Evolutionary conservation across 2,888 invertebrate species (phyloP), one percentile per base, ranked within the genome.

Genomic region (Magallana nippona): DNA sequence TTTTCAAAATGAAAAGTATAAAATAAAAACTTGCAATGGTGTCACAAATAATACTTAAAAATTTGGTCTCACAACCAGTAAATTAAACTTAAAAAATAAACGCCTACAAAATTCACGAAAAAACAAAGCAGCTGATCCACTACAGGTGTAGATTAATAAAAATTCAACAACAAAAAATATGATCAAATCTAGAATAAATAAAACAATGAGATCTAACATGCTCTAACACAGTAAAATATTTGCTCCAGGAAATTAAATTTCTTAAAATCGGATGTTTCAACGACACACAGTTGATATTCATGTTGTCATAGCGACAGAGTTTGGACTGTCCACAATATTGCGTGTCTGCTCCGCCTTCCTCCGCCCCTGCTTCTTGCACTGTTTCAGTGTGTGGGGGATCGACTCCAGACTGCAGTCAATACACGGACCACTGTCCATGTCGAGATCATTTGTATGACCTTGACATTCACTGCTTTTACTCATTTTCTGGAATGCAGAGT

Each of bases 351-450:
- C 11, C 2, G 13, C 71, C 32, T 81, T 77, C 15, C 55, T 17
- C 17, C 81, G 56, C 22, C 27, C 62, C 15, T 81, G 79, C 17
- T 79, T 79, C 22, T 77, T 78, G 17, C 71, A 79, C 56, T 82
- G 83, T 55, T 32, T 58, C 77, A 63, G 15, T 1, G 84, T 84
- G 27, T 90, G 90, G 27, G 92, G 91, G 55, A 92, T 92, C 86
- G 91, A 91, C 83, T 92, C 92, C 81, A 92, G 83, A 86, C 92
- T 92, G 84, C 92, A 88, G 83, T 92, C 92, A 80, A 92, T 92
- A 84, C 92, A 92, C 5, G 91, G 92, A 71, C 89, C 90, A 84
- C 89, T 91, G 79, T 87, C 89, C 81, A 81, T 86, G 32, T 44
- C 58, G 2, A 82, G 80, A 15, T 58, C 79, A 62, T 77, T 56